Conservation (phyloP, 2,888 invertebrate genomes). For the Rhingia campestris region DNA sequence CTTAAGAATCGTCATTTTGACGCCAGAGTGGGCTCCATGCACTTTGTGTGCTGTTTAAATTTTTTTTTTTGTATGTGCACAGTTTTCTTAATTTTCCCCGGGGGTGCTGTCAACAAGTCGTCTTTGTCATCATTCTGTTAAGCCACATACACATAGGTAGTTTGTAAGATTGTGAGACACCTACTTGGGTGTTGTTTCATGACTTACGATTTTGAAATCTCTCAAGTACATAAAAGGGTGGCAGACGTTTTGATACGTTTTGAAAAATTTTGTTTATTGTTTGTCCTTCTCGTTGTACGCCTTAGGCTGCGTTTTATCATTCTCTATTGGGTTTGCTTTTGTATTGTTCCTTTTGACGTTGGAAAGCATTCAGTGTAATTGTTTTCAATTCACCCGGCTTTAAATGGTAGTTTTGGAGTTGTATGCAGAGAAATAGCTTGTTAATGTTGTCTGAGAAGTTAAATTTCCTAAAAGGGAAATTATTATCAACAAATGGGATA, state of each 20-base stretch:
- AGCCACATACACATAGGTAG: background rate
- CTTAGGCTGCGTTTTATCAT: background rate
- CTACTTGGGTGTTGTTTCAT: conserved; percentile 18
- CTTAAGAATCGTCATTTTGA: conserved; percentile 52
- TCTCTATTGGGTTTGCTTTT: background rate
- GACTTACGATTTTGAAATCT: conserved; percentile 6
- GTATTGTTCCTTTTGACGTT: background rate
- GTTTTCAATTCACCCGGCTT: too few relatives aligned
- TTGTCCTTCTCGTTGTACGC: background rate
- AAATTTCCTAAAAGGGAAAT: too few relatives aligned
- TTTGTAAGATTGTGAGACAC: background rate
- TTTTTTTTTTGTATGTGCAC: conserved; percentile 49
- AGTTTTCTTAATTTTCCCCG: conserved; percentile 61
- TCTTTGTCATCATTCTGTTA: conserved; percentile 40
- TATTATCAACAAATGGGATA: too few relatives aligned
- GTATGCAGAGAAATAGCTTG: too few relatives aligned
- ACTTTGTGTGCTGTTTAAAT: conserved; percentile 38
- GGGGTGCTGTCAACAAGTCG: conserved; percentile 62
- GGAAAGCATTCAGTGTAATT: too few relatives aligned
- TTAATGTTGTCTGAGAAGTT: too few relatives aligned
- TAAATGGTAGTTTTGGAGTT: too few relatives aligned
- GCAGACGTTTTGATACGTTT: background rate
- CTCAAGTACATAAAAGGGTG: background rate
- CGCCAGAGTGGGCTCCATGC: conserved; percentile 43
- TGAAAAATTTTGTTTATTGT: conserved; percentile 6